Percentiles rank a stretch among this genome's conserved stretches.
These are phyloP conservation scores for Mola mola DNA, from an alignment of 2,113 vertebrate genomes.

Conservation along the genomic window DNA sequence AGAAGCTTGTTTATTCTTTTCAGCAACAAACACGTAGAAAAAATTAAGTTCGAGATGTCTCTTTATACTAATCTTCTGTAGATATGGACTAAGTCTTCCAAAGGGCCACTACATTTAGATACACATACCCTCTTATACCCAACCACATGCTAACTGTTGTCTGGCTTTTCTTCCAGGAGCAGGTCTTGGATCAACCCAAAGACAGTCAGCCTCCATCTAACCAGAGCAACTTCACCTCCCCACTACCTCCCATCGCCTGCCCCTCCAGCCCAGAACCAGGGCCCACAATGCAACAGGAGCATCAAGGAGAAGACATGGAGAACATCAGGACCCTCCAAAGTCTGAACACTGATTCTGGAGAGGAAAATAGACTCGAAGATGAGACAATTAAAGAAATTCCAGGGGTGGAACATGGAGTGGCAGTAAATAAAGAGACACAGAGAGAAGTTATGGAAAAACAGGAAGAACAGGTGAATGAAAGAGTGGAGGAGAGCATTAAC, in stretches of 20 bases:
- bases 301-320: conserved; percentile 22
- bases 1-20: too few relatives aligned
- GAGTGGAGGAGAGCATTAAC: background rate
- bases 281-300: conserved; percentile 26
- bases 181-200: conserved; percentile 9
- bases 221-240: conserved; percentile 63
- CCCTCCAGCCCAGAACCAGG: conserved; percentile 27
- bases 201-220: conserved; percentile 5
- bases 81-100: too few relatives aligned
- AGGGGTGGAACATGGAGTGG: background rate
- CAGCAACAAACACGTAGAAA: too few relatives aligned
- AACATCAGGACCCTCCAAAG: background rate
- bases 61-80: too few relatives aligned
- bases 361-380: conserved; percentile 43
- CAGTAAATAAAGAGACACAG: background rate
- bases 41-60: too few relatives aligned
- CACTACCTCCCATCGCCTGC: conserved; percentile 37
- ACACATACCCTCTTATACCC: too few relatives aligned
- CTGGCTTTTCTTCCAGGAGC: conserved; percentile 34
- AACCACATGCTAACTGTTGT: too few relatives aligned
- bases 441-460: conserved; percentile 10
- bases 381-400: conserved; percentile 13
- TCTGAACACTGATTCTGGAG: conserved; percentile 53
- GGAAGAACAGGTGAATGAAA: background rate
- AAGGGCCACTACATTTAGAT: too few relatives aligned